Base-by-base conservation (phyloP, 1,140 invertebrate species). In the Leptopilina clavipes region DNA sequence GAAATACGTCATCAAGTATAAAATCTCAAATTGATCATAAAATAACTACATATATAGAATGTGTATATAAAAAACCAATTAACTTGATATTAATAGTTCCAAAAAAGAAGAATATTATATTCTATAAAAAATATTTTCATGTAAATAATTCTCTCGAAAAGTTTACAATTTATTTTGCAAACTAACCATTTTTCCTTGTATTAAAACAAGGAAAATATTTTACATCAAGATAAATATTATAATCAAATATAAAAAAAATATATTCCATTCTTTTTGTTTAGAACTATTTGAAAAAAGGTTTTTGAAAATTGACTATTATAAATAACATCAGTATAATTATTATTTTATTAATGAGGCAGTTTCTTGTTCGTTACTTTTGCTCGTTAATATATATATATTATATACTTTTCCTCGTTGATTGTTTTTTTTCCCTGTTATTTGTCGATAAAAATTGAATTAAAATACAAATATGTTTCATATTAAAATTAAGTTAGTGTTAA, bases 281-380 rank as follows among this genome's bases (percentile, higher is more conserved):
- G 48, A 52, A 52, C 48, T 52, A 52, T 45, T 31, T 10, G 1
- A 14, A 65, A 65, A 65, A 18, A 59, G 18, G 22, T 22, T 22
- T 22, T 31, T 31, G 5, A 31, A 31, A 54, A 54, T 18, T 19
- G 18, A 54, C 22, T 22, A 18, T 25, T 25, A 25, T 25, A 65
- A n/a, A 65, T 12, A 65, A 10, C 25, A 7, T 7, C 0, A 37
- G 59, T 25, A 31, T 37, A 65, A 65, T 22, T 37, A 65, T 65
- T 65, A 65, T 65, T 65, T 22, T 65, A 65, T 12, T 25, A 0
- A 31, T 25, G 59, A 65, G 59, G 22, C 59, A 31, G 59, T 22
- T 37, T 65, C 14, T 12, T 65, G 56, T 25, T 65, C 18, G 11
- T 25, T 31, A 0, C 22, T 65, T 18, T 31, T 25, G 6, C 10